Percentiles rank a stretch among this genome's conserved stretches.
These are phyloP conservation scores for Thalassarche chlororhynchos DNA, from an alignment of 2,113 vertebrate species.

Conservation along the genomic window DNA sequence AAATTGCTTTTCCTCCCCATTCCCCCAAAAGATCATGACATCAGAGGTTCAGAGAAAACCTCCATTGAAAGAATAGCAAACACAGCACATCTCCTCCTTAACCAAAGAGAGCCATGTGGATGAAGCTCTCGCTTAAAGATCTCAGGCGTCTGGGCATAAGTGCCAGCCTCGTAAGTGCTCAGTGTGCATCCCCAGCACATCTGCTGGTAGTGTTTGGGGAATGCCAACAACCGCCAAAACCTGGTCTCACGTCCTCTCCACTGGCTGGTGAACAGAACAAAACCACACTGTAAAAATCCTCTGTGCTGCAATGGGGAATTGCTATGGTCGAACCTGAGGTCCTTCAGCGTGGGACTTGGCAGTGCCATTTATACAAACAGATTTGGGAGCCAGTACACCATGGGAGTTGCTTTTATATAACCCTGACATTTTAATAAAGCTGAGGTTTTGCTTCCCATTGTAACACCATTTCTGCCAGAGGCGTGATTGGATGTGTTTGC, in stretches of 20 bases:
- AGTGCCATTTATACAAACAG: not conserved
- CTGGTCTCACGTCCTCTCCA: not conserved
- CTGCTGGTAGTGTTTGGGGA: not conserved
- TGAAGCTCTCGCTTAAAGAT: not conserved
- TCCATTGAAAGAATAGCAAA: not conserved
- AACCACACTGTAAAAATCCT: not conserved
- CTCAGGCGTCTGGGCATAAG: not conserved
- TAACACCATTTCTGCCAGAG: not conserved
- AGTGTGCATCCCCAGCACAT: accelerated
- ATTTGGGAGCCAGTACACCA: not conserved
- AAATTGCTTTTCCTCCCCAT: not conserved
- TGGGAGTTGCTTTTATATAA: not conserved
- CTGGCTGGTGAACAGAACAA: not conserved
- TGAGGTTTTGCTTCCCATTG: not conserved
- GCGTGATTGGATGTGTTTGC: not conserved
- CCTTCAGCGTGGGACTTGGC: not conserved
- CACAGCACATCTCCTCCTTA: not conserved
- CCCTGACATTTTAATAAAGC: not conserved
- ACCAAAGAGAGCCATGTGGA: not conserved
- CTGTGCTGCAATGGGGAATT: not conserved
- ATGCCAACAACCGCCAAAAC: not conserved
- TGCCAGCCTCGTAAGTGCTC: accelerated
- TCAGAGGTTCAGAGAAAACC: not conserved
- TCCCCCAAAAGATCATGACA: accelerated
- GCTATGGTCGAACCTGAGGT: not conserved